phyloP scores from a whole-genome alignment of 2,797 vertebrate genomes.

The Gambusia yucatana region DNA sequence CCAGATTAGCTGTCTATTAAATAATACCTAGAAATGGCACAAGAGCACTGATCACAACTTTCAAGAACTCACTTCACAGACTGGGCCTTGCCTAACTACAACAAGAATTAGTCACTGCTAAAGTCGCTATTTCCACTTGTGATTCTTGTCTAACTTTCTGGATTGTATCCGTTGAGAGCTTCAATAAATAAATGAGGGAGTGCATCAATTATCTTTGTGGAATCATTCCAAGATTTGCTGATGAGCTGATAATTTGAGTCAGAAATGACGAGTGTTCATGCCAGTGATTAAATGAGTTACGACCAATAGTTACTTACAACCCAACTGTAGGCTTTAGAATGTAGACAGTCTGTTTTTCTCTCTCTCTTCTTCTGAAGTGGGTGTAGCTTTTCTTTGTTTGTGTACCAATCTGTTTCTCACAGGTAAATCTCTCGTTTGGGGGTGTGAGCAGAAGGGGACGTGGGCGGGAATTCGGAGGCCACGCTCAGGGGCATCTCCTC shows the following conservation, averaged over 20 bases:
- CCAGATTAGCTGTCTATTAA: conserved; percentile 67
- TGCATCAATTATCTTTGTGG: conserved; percentile 69
- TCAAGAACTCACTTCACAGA: conserved; percentile 81
- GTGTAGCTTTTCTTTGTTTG: conserved; percentile 61
- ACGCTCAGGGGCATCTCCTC: conserved; percentile 99
- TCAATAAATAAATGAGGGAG: conserved; percentile 71
- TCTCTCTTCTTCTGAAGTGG: conserved; percentile 45
- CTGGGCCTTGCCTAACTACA: conserved; percentile 78
- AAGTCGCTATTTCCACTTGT: conserved; percentile 63
- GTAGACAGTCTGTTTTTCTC: conserved; percentile 81
- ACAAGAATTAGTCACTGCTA: conserved; percentile 68
- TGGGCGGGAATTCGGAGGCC: conserved; percentile 94
- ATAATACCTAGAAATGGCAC: conserved; percentile 79
- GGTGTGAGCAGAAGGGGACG: conserved; percentile 90
- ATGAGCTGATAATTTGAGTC: conserved; percentile 81
- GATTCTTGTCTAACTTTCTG: conserved; percentile 61
- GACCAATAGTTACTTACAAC: conserved; percentile 72
- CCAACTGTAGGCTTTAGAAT: conserved; percentile 68
- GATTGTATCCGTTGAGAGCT: conserved; percentile 55
- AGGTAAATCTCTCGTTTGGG: conserved; percentile 99
- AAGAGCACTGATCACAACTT: conserved; percentile 82
- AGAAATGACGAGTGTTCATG: conserved; percentile 75
- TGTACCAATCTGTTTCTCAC: conserved; percentile 82
- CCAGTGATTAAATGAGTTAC: conserved; percentile 73
- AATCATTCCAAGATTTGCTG: conserved; percentile 80